These are phyloP conservation scores for Paradisaea rubra DNA, from an alignment of 2,113 vertebrate species.

Conservation along the genomic window DNA sequence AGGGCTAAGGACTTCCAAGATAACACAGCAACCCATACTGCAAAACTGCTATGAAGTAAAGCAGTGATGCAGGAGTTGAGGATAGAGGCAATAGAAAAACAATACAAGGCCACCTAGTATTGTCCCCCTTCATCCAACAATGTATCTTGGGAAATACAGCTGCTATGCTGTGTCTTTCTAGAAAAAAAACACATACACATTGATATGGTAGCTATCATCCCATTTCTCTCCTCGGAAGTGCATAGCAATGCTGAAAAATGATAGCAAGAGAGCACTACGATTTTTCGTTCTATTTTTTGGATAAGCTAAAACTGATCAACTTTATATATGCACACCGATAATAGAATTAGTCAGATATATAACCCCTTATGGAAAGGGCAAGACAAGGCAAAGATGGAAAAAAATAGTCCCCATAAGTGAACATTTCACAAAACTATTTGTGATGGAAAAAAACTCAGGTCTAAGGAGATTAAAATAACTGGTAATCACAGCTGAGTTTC, in stretches of 20 bases:
- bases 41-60: not conserved
- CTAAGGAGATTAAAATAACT: not conserved
- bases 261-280: not conserved
- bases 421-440: not conserved
- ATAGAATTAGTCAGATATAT: not conserved
- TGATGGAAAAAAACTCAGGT: not conserved
- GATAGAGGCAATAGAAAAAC: not conserved
- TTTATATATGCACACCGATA: not conserved
- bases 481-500: not conserved
- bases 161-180: not conserved
- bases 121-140: not conserved
- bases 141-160: not conserved
- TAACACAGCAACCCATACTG: not conserved
- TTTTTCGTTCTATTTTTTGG: not conserved
- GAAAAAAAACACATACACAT: accelerated
- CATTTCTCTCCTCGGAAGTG: not conserved
- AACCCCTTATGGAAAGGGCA: not conserved
- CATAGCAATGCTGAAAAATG: not conserved
- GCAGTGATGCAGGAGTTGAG: not conserved
- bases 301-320: not conserved
- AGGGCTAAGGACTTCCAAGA: not conserved
- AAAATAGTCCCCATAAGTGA: not conserved
- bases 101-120: not conserved
- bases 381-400: not conserved
- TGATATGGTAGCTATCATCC: not conserved